Base-by-base conservation (phyloP, 2,797 vertebrate species). In the Ctenochaetus hawaiiensis region DNA sequence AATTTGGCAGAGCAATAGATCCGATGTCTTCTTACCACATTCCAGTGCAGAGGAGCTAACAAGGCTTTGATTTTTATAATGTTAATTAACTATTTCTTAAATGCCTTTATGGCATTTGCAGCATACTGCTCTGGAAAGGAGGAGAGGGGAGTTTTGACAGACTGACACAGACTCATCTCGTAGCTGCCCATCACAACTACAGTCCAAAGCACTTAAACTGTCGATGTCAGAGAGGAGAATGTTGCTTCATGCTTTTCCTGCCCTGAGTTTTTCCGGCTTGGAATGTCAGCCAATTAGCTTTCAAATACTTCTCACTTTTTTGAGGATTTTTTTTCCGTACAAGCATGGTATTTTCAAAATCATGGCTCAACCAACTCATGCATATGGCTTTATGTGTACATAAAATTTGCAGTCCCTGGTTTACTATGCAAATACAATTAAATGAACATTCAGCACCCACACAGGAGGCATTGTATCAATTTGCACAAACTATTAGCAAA, bases 1-100 rank as follows among this genome's bases (percentile, higher is more conserved):
- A 70, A 78, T 82, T 81, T 73, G 20, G 54, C 47, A 60, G 0
- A 54, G 61, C 2, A 41, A 72, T 45, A 48, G n/a, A 82, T 71
- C 12, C 23, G 49, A 48, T 44, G 30, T 8, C 17, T 57, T 53
- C 14, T 17, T 58, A 5, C 20, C 56, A 18, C 1, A 49, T 53
- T 44, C 30, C 18, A 63, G 57, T 20, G 52, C 54, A 67, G 10
- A 75, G 52, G 20, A 47, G 53, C 10, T 65, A 61, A 70, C 22
- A 47, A 60, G 6, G 12, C 47, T 22, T 72, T 39, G 9, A 14
- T 11, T 17, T 71, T 37, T 74, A 26, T 22, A 26, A 6, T 57
- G 20, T 0, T 66, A 14, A 16, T 51, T 67, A 74, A 41, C 17
- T 41, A 0, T 17, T 49, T 45, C 8, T n/a, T 13, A 20, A 22